Base-by-base conservation (phyloP, 2,888 invertebrate species). In the Anarsia innoxiella region DNA sequence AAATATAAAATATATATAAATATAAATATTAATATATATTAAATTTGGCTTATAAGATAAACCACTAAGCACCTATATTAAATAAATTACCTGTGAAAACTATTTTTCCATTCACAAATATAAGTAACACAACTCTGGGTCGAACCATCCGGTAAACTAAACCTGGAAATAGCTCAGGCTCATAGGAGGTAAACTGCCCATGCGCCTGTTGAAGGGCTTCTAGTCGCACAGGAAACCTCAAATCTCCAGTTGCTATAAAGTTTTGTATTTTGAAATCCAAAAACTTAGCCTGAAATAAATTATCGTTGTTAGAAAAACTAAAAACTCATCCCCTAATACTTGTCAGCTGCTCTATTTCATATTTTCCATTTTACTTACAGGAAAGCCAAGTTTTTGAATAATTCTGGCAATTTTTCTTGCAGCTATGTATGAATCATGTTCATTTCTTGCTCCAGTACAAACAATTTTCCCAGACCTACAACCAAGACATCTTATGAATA, bases 51-150 rank as follows among this genome's bases (percentile, higher is more conserved):
- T n/a, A 19, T 19, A 19, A 19, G 8, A 19, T 19, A 19, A 19
- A 19, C 19, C 19, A n/a, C n/a, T n/a, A n/a, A n/a, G n/a, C n/a
- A n/a, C n/a, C n/a, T n/a, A n/a, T n/a, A n/a, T n/a, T n/a, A 25
- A 25, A 25, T 25, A 11, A 28, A 29, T 47, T 60, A 83, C 89
- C 89, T 60, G 99, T 99, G 45, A 99, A 91, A 1, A 99, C 99
- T 49, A 99, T 91, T 88, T 99, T 99, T 37, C 99, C 99, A 72
- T 98, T 99, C 1, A 99, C 99, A 86, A 99, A 99, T 71, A 99
- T 98, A 8, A 99, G 86, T 45, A 99, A 80, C n/a, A 99, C 99
- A 48, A 99, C 92, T 50, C 96, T 90, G 0, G 99, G 99, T 59
- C 95, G 93, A 26, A 99, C 94, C 96, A 99, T 95, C 57, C 99